These are phyloP conservation scores for Conus ventricosus DNA, from an alignment of 1,140 invertebrate species.

Conservation along the genomic window DNA sequence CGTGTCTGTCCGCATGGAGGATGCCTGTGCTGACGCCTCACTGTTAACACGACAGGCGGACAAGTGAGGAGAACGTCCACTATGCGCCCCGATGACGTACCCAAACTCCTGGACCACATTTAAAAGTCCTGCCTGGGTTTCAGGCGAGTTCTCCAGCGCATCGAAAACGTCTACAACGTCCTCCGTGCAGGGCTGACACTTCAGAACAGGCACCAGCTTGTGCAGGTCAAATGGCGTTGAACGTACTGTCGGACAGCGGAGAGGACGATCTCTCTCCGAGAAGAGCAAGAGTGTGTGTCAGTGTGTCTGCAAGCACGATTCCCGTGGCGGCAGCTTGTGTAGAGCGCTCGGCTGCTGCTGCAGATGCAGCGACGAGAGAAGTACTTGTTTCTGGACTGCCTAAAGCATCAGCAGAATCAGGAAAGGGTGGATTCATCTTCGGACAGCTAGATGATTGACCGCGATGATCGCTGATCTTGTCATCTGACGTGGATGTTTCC, in stretches of 20 bases:
- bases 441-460: too few species aligned
- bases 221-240: neutral
- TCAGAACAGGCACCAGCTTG: neutral
- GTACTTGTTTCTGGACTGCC: too few species aligned
- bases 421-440: too few species aligned
- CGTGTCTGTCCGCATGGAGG: too few species aligned
- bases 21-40: neutral
- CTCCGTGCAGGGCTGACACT: slow-evolving; percentile 1
- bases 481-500: too few species aligned
- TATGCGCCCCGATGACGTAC: neutral
- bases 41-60: neutral
- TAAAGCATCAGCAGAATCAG: too few species aligned
- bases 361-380: too few species aligned
- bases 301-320: neutral
- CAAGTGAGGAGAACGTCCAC: neutral
- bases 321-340: too few species aligned
- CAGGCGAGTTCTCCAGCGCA: neutral
- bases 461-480: too few species aligned
- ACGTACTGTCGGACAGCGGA: neutral
- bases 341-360: too few species aligned
- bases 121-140: neutral
- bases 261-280: neutral
- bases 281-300: neutral
- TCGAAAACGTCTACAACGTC: neutral
- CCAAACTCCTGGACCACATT: neutral